phyloP scores from a whole-genome alignment of 2,113 vertebrate genomes.

The Nansenia antarctica region DNA sequence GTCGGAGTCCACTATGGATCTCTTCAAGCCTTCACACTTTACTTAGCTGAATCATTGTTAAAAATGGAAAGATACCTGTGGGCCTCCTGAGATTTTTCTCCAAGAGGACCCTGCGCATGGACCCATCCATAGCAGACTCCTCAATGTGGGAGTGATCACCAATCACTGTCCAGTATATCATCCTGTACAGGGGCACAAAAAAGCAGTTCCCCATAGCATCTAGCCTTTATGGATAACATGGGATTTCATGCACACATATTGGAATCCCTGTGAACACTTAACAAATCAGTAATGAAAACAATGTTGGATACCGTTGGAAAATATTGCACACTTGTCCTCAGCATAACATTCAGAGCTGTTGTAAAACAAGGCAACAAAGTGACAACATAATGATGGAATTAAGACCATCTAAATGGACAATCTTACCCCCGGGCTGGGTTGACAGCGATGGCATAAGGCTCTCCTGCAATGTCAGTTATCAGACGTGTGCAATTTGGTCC shows the following conservation, averaged over 20 bases:
- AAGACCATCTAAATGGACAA: background rate
- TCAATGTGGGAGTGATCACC: slow-evolving; percentile 96
- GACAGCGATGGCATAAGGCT: slow-evolving; percentile 94
- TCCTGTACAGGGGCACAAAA: slow-evolving; percentile 72
- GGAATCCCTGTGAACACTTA: background rate
- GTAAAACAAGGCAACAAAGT: background rate
- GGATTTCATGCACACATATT: background rate
- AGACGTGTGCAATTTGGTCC: slow-evolving; percentile 94
- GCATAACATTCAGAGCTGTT: background rate
- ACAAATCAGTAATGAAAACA: background rate
- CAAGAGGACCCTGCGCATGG: slow-evolving; percentile 88
- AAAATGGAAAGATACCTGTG: slow-evolving; percentile 81
- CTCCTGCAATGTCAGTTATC: slow-evolving; percentile 93
- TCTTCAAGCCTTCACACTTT: background rate
- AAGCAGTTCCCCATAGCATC: background rate
- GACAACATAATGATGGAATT: slow-evolving; percentile 1
- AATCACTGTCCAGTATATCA: slow-evolving; percentile 99
- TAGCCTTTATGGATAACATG: background rate
- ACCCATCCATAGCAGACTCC: slow-evolving; percentile 95
- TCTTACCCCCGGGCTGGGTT: slow-evolving; percentile 91
- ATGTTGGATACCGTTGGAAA: too few relatives aligned
- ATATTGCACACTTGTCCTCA: background rate
- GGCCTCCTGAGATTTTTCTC: slow-evolving; percentile 94
- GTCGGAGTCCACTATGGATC: too few relatives aligned
- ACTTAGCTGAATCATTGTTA: background rate